Percentiles rank a stretch among this genome's conserved stretches.
phyloP scores from a whole-genome alignment of 2,888 invertebrate species.

The Nephrotoma appendiculata region DNA sequence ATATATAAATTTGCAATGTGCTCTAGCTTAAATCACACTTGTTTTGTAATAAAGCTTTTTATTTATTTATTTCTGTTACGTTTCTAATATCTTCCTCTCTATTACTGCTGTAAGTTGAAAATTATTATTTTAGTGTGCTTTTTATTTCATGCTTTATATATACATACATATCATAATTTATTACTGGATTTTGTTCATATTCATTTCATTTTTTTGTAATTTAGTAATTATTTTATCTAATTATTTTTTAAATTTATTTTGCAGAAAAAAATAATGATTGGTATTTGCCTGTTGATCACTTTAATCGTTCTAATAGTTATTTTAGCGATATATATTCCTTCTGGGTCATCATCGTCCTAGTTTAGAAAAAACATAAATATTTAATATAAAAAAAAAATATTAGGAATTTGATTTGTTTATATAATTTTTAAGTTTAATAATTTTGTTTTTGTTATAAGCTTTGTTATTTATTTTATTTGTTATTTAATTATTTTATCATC shows the following conservation, averaged over 20 bases:
- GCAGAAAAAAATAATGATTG: conserved; percentile 82
- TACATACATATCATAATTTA: neutral
- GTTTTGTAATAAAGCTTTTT: neutral
- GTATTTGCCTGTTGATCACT: conserved; percentile 67
- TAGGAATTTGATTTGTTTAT: neutral
- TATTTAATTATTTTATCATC: neutral
- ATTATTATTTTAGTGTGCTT: neutral
- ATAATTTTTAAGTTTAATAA: neutral
- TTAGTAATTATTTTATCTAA: conserved; percentile 20
- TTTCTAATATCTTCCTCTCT: neutral
- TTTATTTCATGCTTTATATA: neutral
- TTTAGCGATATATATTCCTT: conserved; percentile 26
- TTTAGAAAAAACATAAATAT: neutral
- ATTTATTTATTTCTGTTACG: neutral
- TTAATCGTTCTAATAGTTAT: conserved; percentile 63
- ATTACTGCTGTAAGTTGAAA: neutral
- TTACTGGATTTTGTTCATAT: neutral
- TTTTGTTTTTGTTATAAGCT: neutral
- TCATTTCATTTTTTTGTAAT: neutral
- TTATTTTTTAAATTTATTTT: conserved; percentile 45
- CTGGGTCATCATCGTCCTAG: neutral
- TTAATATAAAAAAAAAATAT: neutral
- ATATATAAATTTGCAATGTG: neutral
- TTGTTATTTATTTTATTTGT: conserved; percentile 2
- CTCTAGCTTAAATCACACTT: neutral